Evolutionary conservation across 30 jellyfish, hydroid and myxozoan species (phyloP).

Genomic region (Euphysa ruthae): DNA sequence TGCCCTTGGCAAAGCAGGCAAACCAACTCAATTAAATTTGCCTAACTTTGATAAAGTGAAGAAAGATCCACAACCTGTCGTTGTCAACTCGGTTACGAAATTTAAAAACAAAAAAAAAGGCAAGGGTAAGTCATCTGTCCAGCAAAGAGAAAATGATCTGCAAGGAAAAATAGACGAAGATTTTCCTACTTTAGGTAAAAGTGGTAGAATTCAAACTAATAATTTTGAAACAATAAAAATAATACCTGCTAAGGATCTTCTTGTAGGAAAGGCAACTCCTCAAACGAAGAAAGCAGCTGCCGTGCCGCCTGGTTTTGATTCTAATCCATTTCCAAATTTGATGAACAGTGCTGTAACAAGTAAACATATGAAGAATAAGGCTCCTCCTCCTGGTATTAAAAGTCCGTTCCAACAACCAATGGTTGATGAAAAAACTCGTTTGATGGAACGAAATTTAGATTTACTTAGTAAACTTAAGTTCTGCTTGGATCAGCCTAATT

Average conservation of each 20-base stretch:
- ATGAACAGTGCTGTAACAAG: too few relatives aligned
- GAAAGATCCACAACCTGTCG: neutral
- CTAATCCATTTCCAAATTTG: too few relatives aligned
- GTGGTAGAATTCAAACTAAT: neutral
- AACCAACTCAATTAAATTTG: neutral
- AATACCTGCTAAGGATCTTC: too few relatives aligned
- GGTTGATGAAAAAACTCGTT: neutral
- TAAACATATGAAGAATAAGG: too few relatives aligned
- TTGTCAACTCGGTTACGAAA: neutral
- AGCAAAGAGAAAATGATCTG: neutral
- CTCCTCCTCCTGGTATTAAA: neutral
- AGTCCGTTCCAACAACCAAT: too few relatives aligned
- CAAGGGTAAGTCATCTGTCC: neutral
- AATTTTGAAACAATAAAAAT: too few relatives aligned
- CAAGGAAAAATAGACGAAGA: neutral
- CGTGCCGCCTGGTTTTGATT: too few relatives aligned
- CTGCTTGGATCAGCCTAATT: constrained; percentile 32
- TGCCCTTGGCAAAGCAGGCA: constrained; percentile 6
- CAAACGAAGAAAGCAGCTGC: too few relatives aligned
- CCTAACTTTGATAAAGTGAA: neutral
- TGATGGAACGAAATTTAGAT: constrained; percentile 47
- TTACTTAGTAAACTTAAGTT: constrained; percentile 43
- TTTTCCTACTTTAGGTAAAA: neutral
- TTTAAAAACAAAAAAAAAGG: constrained; percentile 13
- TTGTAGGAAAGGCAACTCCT: too few relatives aligned